These are phyloP conservation scores for Rotaria macrura DNA, from an alignment of 2,888 invertebrate species.

Conservation along the genomic window DNA sequence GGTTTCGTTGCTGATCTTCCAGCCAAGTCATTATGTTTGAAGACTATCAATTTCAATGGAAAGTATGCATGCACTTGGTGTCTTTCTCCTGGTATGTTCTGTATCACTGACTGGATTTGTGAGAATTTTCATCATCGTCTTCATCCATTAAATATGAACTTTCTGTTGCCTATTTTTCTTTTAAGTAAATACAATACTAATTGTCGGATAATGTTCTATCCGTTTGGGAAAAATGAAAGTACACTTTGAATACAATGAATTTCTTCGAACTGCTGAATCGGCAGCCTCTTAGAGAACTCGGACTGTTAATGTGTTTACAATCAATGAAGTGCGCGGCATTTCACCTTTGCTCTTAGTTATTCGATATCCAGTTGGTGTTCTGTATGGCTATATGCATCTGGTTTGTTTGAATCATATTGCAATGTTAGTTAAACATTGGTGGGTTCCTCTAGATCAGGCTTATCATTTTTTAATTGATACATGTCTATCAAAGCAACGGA, in stretches of 20 bases:
- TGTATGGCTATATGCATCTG: background rate
- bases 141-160: background rate
- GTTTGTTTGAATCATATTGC: background rate
- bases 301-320: background rate
- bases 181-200: background rate
- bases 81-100: background rate
- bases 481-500: background rate
- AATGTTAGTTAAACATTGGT: background rate
- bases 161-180: background rate
- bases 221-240: background rate
- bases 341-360: background rate
- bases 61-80: background rate
- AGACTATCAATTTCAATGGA: background rate
- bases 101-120: background rate
- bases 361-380: background rate
- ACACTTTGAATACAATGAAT: background rate
- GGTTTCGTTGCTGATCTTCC: background rate
- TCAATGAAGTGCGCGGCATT: background rate
- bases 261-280: background rate
- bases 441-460: background rate
- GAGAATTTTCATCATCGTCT: background rate
- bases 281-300: background rate
- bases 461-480: background rate
- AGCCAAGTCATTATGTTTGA: background rate
- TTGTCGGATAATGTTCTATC: background rate